phyloP scores from a whole-genome alignment of 2,113 vertebrate genomes.

The Apteryx owenii region DNA sequence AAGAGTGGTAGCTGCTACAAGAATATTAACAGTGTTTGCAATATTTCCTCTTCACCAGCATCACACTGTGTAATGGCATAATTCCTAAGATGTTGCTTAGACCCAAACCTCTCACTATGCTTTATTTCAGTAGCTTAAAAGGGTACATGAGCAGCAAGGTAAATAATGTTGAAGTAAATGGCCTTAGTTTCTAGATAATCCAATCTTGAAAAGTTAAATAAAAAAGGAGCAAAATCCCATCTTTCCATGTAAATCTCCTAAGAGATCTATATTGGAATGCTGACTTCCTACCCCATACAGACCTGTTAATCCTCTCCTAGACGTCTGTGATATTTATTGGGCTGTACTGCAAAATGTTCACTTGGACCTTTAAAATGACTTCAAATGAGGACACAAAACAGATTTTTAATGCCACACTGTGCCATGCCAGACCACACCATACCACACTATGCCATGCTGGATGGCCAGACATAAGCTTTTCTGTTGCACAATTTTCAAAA shows the following conservation, averaged over 20 bases:
- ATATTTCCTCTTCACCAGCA: not conserved
- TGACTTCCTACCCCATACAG: not conserved
- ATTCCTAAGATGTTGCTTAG: not conserved
- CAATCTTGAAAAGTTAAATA: not conserved
- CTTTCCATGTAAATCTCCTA: not conserved
- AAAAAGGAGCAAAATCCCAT: not conserved
- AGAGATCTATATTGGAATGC: not conserved
- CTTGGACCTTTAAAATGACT: not conserved
- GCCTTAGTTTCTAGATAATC: not conserved
- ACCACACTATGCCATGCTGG: not conserved
- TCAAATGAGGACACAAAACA: not conserved
- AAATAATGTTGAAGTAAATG: not conserved
- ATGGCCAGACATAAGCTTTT: not conserved
- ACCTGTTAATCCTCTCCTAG: not conserved
- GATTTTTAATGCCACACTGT: not conserved
- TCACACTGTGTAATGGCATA: not conserved
- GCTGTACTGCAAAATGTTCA: not conserved
- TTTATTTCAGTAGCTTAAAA: not conserved
- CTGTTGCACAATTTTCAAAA: not conserved
- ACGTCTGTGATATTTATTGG: not conserved
- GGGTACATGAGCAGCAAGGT: not conserved
- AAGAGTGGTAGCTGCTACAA: not conserved
- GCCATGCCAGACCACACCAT: not conserved
- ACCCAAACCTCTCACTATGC: not conserved
- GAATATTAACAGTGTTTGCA: not conserved